Evolutionary conservation across 2,113 vertebrate species (phyloP).

Genomic region (Meriones unguiculatus): DNA sequence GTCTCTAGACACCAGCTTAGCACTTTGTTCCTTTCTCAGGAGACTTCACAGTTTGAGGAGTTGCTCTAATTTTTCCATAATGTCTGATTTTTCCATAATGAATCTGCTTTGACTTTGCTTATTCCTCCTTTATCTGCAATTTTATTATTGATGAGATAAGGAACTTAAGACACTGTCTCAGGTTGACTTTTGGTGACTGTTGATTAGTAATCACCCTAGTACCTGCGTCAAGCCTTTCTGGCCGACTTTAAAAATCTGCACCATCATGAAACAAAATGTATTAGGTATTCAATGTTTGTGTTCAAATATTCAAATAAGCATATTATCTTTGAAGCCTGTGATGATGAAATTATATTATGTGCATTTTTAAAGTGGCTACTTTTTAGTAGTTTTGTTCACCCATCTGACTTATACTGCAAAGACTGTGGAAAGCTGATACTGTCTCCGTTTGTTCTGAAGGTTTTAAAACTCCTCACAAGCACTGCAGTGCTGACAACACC

Average conservation of each 20-base stretch:
- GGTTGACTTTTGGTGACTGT: background rate
- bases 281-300: background rate
- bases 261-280: background rate
- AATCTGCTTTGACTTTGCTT: background rate
- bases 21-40: background rate
- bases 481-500: background rate
- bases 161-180: background rate
- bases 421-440: background rate
- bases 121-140: background rate
- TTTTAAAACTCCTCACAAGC: background rate
- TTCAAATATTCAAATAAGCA: background rate
- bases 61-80: background rate
- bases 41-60: background rate
- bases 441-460: background rate
- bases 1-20: background rate
- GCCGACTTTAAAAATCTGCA: background rate
- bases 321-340: conserved; percentile 6
- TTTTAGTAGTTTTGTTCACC: background rate
- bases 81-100: background rate
- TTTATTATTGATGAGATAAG: background rate
- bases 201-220: background rate
- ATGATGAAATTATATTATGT: background rate
- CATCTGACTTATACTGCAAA: background rate
- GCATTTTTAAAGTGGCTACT: background rate
- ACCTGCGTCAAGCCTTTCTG: background rate